Evolutionary conservation across 2,797 vertebrate genomes (phyloP).

Genomic region (Rhinella marina): DNA sequence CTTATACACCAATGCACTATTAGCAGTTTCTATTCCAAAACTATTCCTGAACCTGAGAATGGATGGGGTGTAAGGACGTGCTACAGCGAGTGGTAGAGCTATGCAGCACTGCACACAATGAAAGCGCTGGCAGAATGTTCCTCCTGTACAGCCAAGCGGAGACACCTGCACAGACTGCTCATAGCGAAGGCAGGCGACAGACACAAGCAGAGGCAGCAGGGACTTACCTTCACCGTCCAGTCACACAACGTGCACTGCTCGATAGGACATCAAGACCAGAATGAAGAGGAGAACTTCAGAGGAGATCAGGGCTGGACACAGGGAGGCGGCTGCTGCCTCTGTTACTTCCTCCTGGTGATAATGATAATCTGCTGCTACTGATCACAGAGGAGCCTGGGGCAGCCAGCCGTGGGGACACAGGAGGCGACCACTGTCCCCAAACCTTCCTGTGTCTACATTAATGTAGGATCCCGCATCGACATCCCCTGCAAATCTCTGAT

Average conservation of each 20-base stretch:
- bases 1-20: neutral
- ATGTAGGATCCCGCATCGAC: too few relatives aligned
- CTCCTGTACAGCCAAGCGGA: constrained; percentile 8
- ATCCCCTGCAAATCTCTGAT: neutral
- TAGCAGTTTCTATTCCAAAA: too few relatives aligned
- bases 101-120: neutral
- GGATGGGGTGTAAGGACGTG: neutral
- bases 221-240: constrained; percentile 52
- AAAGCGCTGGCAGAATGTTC: neutral
- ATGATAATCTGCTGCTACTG: constrained; percentile 31
- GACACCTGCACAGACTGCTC: neutral
- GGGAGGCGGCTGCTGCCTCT: constrained; percentile 34
- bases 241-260: neutral
- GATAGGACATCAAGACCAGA: neutral
- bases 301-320: constrained; percentile 30
- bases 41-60: neutral
- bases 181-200: neutral
- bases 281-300: neutral
- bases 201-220: constrained; percentile 13
- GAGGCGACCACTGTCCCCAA: neutral
- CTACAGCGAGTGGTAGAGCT: neutral
- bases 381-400: neutral
- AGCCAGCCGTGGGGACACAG: constrained; percentile 8
- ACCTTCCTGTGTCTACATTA: too few relatives aligned
- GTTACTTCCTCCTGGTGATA: constrained; percentile 40